These are phyloP conservation scores for Micromussa lordhowensis DNA, from an alignment of 92 coral and sea anemone genomes.

Conservation along the genomic window DNA sequence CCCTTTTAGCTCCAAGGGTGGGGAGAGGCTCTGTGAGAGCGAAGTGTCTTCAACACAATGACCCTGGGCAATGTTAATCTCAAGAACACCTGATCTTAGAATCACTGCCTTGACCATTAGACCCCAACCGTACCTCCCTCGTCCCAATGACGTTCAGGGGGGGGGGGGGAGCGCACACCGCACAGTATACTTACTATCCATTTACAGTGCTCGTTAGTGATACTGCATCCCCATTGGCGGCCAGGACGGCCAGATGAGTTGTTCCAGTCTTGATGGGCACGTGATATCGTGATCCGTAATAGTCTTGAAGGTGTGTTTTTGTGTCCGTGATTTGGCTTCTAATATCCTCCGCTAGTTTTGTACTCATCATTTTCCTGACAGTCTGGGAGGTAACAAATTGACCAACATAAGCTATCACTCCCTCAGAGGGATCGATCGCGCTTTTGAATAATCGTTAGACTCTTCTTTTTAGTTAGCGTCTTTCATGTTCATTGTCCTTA, in stretches of 20 bases:
- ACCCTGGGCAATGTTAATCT: not conserved
- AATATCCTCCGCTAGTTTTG: slow-evolving; percentile 70
- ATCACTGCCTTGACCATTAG: not conserved
- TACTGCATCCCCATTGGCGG: slow-evolving; percentile 93
- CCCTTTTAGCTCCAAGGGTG: too few species aligned
- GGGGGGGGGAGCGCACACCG: too few species aligned
- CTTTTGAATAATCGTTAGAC: too few species aligned
- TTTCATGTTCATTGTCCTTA: too few species aligned
- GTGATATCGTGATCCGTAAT: slow-evolving; percentile 90
- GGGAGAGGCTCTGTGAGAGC: not conserved
- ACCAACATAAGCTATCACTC: too few species aligned
- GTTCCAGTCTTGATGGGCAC: slow-evolving; percentile 98
- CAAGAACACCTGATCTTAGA: not conserved
- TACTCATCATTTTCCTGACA: slow-evolving; percentile 82
- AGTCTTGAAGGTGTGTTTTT: slow-evolving; percentile 73
- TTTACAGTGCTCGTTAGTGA: slow-evolving; percentile 98
- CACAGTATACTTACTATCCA: slow-evolving; percentile 98
- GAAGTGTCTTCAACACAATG: not conserved
- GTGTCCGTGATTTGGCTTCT: slow-evolving; percentile 85
- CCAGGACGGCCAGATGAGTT: slow-evolving; percentile 87
- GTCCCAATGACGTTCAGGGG: too few species aligned
- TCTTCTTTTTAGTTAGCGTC: not conserved
- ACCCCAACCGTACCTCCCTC: not conserved
- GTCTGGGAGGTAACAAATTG: slow-evolving; percentile 42
- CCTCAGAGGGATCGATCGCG: not conserved